Percentiles rank a stretch among this genome's conserved stretches.
Evolutionary conservation across 2,113 vertebrate genomes (phyloP).

Genomic region (Podilymbus podiceps): DNA sequence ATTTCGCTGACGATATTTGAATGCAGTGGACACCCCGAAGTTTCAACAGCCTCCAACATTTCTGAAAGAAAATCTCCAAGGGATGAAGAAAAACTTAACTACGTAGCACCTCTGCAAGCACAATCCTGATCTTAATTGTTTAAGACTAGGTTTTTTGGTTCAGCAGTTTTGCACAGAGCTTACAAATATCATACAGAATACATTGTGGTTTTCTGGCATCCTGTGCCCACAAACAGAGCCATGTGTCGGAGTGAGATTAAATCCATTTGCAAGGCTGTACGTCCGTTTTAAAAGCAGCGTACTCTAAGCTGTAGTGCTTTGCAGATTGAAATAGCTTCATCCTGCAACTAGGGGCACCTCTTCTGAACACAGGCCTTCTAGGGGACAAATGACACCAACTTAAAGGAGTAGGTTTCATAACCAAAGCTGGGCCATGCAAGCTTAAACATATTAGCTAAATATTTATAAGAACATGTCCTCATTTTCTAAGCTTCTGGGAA

Average conservation of each 20-base stretch:
- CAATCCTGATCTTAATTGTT: neutral
- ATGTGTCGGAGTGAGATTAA: neutral
- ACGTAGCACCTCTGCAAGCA: neutral
- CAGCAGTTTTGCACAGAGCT: neutral
- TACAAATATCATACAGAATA: neutral
- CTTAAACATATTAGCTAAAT: neutral
- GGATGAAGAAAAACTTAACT: neutral
- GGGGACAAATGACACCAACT: neutral
- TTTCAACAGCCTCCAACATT: neutral
- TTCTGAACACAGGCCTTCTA: neutral
- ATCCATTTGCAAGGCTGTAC: neutral
- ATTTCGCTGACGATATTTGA: neutral
- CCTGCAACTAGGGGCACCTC: neutral
- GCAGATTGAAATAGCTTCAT: neutral
- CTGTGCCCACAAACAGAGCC: neutral
- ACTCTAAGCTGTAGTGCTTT: neutral
- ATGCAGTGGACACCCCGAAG: neutral
- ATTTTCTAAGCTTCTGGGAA: constrained; percentile 63
- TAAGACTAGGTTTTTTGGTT: neutral
- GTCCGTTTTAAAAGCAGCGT: neutral
- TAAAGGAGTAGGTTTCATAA: neutral
- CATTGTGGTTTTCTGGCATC: constrained; percentile 4
- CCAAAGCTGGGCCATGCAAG: neutral
- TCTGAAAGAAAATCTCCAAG: neutral
- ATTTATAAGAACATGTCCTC: constrained; percentile 45